These are phyloP conservation scores for Vultur gryphus DNA, from an alignment of 2,797 vertebrate species.

Conservation along the genomic window DNA sequence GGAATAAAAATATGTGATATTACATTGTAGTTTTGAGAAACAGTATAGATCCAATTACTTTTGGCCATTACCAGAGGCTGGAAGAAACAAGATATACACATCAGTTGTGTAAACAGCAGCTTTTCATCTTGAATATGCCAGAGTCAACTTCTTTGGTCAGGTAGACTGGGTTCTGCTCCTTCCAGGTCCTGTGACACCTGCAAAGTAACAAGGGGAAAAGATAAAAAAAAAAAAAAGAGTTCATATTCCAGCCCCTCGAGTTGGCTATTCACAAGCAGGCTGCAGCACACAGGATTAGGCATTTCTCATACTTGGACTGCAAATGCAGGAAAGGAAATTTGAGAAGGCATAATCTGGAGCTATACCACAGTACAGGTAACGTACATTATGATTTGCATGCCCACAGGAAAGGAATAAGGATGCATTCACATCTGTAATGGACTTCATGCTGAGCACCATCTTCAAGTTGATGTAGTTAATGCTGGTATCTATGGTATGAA, in stretches of 20 bases:
- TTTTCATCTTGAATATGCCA: neutral
- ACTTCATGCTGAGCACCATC: neutral
- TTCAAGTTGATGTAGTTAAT: neutral
- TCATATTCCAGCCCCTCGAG: neutral
- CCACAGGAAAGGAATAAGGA: neutral
- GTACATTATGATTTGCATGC: neutral
- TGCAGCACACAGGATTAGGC: neutral
- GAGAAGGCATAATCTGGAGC: neutral
- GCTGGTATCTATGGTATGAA: neutral
- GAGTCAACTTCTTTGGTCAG: neutral
- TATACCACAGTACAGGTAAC: neutral
- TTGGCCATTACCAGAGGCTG: rapidly evolving
- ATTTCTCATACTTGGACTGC: neutral
- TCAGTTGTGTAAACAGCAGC: neutral
- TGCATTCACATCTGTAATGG: neutral
- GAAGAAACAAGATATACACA: neutral
- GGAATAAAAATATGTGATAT: neutral
- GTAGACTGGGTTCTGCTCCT: neutral
- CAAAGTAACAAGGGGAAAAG: neutral
- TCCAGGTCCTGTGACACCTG: neutral
- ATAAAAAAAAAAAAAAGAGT: neutral
- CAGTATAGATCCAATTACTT: neutral
- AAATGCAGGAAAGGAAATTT: neutral
- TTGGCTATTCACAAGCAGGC: neutral
- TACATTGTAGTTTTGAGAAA: neutral